A percentile compares a stretch with the other conserved stretches of the same genome.
Conservation (phyloP, 2,797 vertebrate species). For the Gymnothorax reevesii region DNA sequence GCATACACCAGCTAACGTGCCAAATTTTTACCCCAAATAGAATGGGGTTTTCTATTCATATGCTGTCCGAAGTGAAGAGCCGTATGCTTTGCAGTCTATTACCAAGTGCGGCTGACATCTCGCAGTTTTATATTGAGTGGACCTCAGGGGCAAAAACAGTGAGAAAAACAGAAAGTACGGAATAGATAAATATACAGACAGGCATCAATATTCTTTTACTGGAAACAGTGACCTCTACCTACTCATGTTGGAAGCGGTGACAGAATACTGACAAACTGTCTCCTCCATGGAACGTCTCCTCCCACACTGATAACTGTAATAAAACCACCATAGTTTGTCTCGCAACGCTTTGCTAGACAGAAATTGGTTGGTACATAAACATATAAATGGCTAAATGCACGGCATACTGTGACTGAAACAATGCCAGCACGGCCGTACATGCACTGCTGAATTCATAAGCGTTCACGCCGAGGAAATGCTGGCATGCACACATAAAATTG, state of each 20-base stretch:
- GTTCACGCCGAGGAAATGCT: background rate
- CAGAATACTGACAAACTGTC: slow-evolving; percentile 64
- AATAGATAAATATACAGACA: slow-evolving; percentile 55
- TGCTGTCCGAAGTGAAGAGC: slow-evolving; percentile 42
- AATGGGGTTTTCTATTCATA: slow-evolving; percentile 15
- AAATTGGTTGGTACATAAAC: slow-evolving; percentile 51
- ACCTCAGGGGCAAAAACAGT: slow-evolving; percentile 50
- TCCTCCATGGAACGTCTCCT: slow-evolving; percentile 65
- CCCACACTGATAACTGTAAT: slow-evolving; percentile 66
- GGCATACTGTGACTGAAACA: background rate
- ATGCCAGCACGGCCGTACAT: background rate
- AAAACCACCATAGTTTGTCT: slow-evolving; percentile 63
- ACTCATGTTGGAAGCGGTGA: slow-evolving; percentile 66
- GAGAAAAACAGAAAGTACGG: slow-evolving; percentile 55
- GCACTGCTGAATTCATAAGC: background rate
- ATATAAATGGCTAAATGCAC: background rate
- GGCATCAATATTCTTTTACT: slow-evolving; percentile 73
- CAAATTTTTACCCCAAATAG: slow-evolving; percentile 13
- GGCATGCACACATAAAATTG: background rate
- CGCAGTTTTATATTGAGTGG: slow-evolving; percentile 58
- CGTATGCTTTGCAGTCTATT: slow-evolving; percentile 51
- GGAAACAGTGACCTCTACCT: slow-evolving; percentile 71
- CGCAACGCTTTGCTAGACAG: slow-evolving; percentile 58
- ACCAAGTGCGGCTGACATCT: slow-evolving; percentile 57
- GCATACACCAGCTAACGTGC: slow-evolving; percentile 5